These are phyloP conservation scores for Ornithoptera alexandrae DNA, from an alignment of 2,888 invertebrate species.

Conservation along the genomic window DNA sequence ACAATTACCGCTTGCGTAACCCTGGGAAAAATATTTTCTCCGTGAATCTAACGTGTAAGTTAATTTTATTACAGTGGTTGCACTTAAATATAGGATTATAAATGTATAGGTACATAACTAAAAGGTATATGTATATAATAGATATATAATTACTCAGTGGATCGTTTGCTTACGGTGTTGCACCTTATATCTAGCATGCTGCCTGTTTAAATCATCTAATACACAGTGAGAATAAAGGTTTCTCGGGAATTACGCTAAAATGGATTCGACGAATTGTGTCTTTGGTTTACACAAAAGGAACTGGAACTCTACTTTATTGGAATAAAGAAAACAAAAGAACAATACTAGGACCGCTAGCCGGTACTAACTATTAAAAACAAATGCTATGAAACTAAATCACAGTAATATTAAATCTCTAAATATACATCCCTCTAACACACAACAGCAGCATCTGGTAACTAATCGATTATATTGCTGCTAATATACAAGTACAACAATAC, in stretches of 20 bases:
- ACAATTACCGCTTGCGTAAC: constrained; percentile 81
- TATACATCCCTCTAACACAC: constrained; percentile 63
- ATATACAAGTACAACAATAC: constrained; percentile 45
- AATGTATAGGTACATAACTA: constrained; percentile 40
- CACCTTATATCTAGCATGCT: constrained; percentile 70
- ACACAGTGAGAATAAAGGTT: constrained; percentile 53
- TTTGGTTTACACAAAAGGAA: constrained; percentile 46
- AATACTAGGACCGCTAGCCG: constrained; percentile 69
- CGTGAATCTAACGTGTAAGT: constrained; percentile 80
- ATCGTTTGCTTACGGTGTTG: constrained; percentile 59
- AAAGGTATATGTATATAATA: neutral
- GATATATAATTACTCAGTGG: constrained; percentile 55
- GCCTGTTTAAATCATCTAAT: constrained; percentile 50
- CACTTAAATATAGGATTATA: constrained; percentile 57
- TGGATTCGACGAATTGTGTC: constrained; percentile 52
- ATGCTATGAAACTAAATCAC: constrained; percentile 65
- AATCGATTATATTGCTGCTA: constrained; percentile 49
- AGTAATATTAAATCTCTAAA: constrained; percentile 50
- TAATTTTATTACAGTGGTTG: constrained; percentile 71
- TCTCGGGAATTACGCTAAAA: constrained; percentile 48
- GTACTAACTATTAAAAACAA: constrained; percentile 56
- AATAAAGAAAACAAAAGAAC: constrained; percentile 51
- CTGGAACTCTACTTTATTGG: constrained; percentile 56
- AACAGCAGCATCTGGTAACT: constrained; percentile 61
- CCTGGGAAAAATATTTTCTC: constrained; percentile 80